A percentile compares a stretch with the other conserved stretches of the same genome.
Evolutionary conservation across 2,113 vertebrate genomes (phyloP).

Genomic region (Ochotona princeps): DNA sequence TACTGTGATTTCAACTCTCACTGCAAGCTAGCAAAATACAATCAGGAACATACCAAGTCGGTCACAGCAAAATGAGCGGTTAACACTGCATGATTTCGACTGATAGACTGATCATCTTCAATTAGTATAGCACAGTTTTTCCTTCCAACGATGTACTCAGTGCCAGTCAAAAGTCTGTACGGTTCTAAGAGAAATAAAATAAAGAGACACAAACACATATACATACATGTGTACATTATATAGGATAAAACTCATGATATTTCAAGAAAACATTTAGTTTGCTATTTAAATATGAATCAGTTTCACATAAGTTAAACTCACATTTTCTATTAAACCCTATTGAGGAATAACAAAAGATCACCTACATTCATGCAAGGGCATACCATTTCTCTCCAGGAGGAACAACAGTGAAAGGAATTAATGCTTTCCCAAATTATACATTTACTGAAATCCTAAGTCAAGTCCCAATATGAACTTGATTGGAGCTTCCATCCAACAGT

Average conservation of each 20-base stretch:
- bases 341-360: neutral
- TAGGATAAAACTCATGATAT: neutral
- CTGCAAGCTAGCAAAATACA: neutral
- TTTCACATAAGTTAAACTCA: neutral
- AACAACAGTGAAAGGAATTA: neutral
- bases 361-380: neutral
- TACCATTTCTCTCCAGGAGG: neutral
- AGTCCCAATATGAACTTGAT: no score
- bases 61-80: constrained; percentile 83
- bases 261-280: constrained; percentile 9
- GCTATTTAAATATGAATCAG: constrained; percentile 3
- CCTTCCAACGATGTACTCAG: constrained; percentile 93
- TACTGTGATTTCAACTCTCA: neutral
- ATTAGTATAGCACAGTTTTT: constrained; percentile 94
- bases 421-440: no score
- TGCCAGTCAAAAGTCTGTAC: constrained; percentile 87
- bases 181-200: constrained; percentile 80
- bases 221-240: neutral
- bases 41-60: constrained; percentile 77
- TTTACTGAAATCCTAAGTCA: no score
- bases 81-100: constrained; percentile 92
- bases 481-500: no score
- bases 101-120: constrained; percentile 94
- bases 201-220: neutral
- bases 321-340: neutral